A percentile compares a stretch with the other conserved stretches of the same genome.
phyloP scores from a whole-genome alignment of 2,113 vertebrate genomes.

The Caloenas nicobarica region DNA sequence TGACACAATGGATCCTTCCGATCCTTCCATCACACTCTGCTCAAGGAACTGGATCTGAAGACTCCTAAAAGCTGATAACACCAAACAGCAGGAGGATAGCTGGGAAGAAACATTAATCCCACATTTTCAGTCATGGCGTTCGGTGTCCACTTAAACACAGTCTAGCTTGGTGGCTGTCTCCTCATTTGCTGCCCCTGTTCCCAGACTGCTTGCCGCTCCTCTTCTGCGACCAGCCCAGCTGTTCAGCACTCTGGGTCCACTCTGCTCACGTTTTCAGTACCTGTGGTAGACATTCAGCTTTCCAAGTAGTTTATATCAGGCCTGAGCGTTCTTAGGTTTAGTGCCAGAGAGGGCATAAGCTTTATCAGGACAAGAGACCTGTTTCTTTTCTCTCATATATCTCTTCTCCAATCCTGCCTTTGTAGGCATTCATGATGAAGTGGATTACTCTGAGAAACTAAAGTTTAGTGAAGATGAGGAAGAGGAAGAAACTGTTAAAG shows the following conservation, averaged over 20 bases:
- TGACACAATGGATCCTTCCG: constrained; percentile 69
- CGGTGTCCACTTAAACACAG: not conserved
- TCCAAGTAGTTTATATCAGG: not conserved
- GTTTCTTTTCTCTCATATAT: not conserved
- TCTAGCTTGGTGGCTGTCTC: not conserved
- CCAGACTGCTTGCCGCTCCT: not conserved
- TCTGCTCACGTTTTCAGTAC: not conserved
- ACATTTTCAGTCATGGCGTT: not conserved
- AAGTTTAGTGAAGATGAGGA: constrained; percentile 98
- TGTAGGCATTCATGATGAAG: constrained; percentile 94
- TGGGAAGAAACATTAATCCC: not conserved
- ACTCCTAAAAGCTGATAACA: constrained; percentile 59
- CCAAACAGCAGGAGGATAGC: not conserved
- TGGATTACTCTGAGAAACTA: constrained; percentile 96
- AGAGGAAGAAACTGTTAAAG: constrained; percentile 88
- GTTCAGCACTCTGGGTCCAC: not conserved
- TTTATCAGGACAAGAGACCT: not conserved
- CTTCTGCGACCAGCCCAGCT: not conserved
- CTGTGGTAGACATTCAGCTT: not conserved
- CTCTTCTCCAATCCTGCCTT: not conserved
- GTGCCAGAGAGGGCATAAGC: not conserved
- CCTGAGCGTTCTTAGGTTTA: not conserved
- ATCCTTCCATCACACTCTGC: constrained; percentile 39
- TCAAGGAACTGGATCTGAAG: constrained; percentile 53
- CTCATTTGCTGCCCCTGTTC: not conserved